Conservation (phyloP, 1,140 invertebrate species). For the Megathymus violae region DNA sequence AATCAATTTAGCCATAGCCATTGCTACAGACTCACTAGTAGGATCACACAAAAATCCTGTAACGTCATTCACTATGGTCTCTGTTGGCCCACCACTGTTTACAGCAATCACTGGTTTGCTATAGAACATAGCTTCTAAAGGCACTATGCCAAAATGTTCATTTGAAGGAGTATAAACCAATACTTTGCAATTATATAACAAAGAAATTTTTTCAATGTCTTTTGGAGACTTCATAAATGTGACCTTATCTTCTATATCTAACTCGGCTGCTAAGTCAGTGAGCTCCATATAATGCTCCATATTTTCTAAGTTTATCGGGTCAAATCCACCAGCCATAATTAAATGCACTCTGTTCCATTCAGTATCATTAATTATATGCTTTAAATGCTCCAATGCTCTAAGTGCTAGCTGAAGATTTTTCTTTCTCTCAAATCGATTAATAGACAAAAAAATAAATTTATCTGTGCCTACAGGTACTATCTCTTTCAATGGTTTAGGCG, state of each 20-base stretch:
- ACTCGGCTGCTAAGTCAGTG: constrained; percentile 85
- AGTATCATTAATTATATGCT: constrained; percentile 79
- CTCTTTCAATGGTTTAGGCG: constrained; percentile 81
- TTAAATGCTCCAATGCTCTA: constrained; percentile 89
- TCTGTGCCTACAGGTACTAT: constrained; percentile 78
- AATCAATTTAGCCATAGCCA: constrained; percentile 90
- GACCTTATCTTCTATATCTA: constrained; percentile 90
- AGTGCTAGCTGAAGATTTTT: constrained; percentile 96
- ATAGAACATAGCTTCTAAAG: constrained; percentile 98
- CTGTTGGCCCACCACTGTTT: constrained; percentile 97
- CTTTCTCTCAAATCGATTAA: constrained; percentile 99
- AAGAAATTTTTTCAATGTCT: constrained; percentile 92
- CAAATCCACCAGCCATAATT: constrained; percentile 99
- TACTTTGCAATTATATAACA: constrained; percentile 90
- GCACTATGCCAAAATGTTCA: constrained; percentile 99
- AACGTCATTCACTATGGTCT: constrained; percentile 94
- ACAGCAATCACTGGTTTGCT: constrained; percentile 96
- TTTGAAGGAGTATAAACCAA: constrained; percentile 97
- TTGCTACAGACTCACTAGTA: constrained; percentile 88
- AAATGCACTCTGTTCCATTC: constrained; percentile 89
- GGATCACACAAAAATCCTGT: constrained; percentile 95
- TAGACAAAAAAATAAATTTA: constrained; percentile 92
- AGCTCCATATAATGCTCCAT: constrained; percentile 94
- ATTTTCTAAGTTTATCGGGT: constrained; percentile 95
- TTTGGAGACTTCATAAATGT: constrained; percentile 94